A percentile compares a stretch with the other conserved stretches of the same genome.
These are phyloP conservation scores for Chrysocyon brachyurus DNA, from an alignment of 2,797 vertebrate genomes.

Conservation along the genomic window DNA sequence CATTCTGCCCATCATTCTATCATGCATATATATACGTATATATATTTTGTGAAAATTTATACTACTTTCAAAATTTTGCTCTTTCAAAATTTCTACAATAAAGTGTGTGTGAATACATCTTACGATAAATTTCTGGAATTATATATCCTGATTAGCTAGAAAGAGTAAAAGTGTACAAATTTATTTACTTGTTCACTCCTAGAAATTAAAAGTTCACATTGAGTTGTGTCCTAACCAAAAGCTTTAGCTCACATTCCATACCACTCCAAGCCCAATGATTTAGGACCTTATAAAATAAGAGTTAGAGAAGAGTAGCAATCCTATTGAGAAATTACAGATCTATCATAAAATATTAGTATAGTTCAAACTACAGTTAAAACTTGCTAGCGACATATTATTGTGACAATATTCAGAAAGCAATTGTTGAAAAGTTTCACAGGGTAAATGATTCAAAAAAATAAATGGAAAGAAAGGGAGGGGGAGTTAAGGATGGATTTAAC, in stretches of 20 bases:
- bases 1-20: background rate
- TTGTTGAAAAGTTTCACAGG: background rate
- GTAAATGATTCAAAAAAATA: background rate
- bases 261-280: background rate
- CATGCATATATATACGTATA: background rate
- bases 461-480: background rate
- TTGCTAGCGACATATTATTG: background rate
- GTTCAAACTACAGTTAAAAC: background rate
- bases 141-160: background rate
- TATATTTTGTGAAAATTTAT: background rate
- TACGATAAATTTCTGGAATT: background rate
- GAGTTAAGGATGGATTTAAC: background rate
- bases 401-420: background rate
- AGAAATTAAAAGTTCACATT: background rate
- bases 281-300: background rate
- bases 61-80: conserved; percentile 5
- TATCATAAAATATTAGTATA: background rate
- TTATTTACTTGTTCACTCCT: background rate
- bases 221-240: background rate
- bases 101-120: background rate
- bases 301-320: background rate
- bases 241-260: background rate
- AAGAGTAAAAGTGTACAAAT: background rate
- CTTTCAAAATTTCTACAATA: background rate
- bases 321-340: background rate